Percentiles rank a stretch among this genome's conserved stretches.
These are phyloP conservation scores for Lepidocyrtoides sp. DNA, from an alignment of 2,888 invertebrate species.

Conservation along the genomic window DNA sequence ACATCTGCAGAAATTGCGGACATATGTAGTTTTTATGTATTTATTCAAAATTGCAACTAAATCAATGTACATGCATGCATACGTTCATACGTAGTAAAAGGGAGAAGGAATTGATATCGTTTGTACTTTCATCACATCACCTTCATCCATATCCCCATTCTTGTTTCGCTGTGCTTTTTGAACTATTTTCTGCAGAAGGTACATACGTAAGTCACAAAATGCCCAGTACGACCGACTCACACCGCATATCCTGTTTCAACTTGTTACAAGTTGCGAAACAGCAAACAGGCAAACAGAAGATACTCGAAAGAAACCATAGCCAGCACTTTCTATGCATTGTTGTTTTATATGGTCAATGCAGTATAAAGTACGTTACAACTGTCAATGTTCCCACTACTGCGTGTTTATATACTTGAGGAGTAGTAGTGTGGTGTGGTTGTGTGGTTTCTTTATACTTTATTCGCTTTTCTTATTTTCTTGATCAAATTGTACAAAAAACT, in stretches of 20 bases:
- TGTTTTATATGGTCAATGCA: slow-evolving; percentile 41
- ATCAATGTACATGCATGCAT: no score
- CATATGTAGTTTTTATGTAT: no score
- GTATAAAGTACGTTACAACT: background rate
- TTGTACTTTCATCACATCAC: background rate
- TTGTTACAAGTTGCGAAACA: background rate
- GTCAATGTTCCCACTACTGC: background rate
- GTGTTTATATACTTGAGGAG: slow-evolving; percentile 17
- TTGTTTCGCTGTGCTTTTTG: background rate
- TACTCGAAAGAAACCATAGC: background rate
- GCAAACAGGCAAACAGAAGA: background rate
- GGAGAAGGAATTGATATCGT: slow-evolving; percentile 12
- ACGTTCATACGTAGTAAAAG: background rate
- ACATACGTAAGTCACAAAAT: slow-evolving; percentile 42
- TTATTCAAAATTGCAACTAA: background rate
- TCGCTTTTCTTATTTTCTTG: slow-evolving; percentile 43
- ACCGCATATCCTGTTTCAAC: slow-evolving; percentile 1
- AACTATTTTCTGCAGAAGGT: background rate
- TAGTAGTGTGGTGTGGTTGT: slow-evolving; percentile 49
- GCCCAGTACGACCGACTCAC: background rate
- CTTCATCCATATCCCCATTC: background rate
- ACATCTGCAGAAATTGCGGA: no score
- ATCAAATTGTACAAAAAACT: slow-evolving; percentile 55
- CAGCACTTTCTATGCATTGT: background rate
- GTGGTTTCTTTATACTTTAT: slow-evolving; percentile 49